A percentile compares a stretch with the other conserved stretches of the same genome.
Conservation (phyloP, 2,888 invertebrate species). For the Carterocephalus palaemon region DNA sequence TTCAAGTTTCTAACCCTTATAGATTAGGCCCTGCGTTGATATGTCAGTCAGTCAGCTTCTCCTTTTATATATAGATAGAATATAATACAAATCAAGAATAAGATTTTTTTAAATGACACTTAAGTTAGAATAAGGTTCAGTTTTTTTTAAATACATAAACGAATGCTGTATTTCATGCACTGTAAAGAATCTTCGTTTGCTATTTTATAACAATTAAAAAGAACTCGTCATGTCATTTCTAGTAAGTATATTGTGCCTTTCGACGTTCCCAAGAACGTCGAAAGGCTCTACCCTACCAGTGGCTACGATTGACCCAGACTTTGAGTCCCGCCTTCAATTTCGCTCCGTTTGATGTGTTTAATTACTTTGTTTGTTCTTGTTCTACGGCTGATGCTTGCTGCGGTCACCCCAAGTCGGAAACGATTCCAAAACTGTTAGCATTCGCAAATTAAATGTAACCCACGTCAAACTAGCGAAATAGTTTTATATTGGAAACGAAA, state of each 20-base stretch:
- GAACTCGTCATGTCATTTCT: constrained; percentile 13
- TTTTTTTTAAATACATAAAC: too few relatives aligned
- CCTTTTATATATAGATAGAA: too few relatives aligned
- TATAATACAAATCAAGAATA: too few relatives aligned
- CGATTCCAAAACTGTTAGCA: constrained; percentile 68
- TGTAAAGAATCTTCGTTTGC: too few relatives aligned
- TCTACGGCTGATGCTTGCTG: constrained; percentile 63
- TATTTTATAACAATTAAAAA: too few relatives aligned
- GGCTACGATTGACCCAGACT: constrained; percentile 40
- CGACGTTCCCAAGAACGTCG: too few relatives aligned
- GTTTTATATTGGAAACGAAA: constrained; percentile 67
- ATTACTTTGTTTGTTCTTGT: constrained; percentile 78
- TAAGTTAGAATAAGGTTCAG: too few relatives aligned
- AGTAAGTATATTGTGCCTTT: constrained; percentile 6
- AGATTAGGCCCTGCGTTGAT: too few relatives aligned
- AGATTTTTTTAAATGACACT: too few relatives aligned
- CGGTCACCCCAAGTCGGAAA: constrained; percentile 70
- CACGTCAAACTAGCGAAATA: constrained; percentile 72
- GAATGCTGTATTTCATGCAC: too few relatives aligned
- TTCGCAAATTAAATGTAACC: constrained; percentile 74
- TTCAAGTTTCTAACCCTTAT: too few relatives aligned
- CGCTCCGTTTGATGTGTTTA: constrained; percentile 75
- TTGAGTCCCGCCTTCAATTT: constrained; percentile 70
- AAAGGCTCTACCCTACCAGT: constrained; percentile 48
- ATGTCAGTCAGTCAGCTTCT: too few relatives aligned